Evolutionary conservation across 2,113 vertebrate species (phyloP).

Genomic region (Myrmophylax atrothorax): DNA sequence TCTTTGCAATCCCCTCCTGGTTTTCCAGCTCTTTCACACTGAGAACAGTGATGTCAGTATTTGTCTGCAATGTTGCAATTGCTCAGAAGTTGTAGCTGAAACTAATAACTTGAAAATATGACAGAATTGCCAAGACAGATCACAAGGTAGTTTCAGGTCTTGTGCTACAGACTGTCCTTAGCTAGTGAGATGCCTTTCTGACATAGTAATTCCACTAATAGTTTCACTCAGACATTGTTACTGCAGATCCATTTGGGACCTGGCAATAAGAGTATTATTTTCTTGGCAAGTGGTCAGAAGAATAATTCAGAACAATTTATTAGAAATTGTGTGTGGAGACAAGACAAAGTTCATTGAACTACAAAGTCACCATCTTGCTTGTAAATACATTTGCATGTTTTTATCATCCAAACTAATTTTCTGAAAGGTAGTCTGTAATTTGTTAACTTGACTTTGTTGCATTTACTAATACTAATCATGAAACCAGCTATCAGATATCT

Average conservation of each 20-base stretch:
- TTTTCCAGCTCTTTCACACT: neutral
- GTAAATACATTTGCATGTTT: neutral
- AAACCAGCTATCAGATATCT: neutral
- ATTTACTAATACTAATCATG: neutral
- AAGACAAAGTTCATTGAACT: neutral
- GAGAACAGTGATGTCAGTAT: neutral
- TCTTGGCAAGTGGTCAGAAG: slow-evolving; percentile 8
- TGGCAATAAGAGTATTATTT: neutral
- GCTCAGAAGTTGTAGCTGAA: neutral
- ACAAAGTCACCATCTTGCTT: neutral
- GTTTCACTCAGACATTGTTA: neutral
- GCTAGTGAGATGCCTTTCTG: neutral
- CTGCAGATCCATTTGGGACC: neutral
- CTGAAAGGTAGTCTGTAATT: neutral
- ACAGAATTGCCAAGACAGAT: neutral
- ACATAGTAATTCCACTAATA: slow-evolving; percentile 20
- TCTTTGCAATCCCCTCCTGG: neutral
- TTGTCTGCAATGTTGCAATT: neutral
- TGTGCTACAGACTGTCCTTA: neutral
- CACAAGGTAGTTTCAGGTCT: neutral
- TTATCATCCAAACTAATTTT: neutral
- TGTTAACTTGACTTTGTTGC: neutral
- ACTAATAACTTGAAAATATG: neutral
- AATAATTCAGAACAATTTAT: neutral
- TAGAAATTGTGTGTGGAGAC: neutral